A percentile compares a stretch with the other conserved stretches of the same genome.
Conservation (phyloP, 2,113 vertebrate genomes). For the Spea bombifrons region DNA sequence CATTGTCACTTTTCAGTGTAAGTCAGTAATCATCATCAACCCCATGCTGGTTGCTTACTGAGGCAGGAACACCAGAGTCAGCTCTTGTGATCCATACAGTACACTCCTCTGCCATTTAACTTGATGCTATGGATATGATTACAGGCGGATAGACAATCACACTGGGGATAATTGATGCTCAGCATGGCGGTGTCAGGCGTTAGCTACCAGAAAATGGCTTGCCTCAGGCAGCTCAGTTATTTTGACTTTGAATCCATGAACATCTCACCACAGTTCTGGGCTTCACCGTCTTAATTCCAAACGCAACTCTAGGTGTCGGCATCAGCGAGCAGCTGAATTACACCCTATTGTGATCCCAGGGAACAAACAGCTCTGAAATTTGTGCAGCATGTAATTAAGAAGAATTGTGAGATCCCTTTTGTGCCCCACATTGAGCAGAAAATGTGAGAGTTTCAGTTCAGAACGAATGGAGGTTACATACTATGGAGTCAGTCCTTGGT, state of each 20-base stretch:
- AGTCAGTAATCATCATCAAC: conserved; percentile 44
- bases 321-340: too few species aligned
- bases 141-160: conserved; percentile 40
- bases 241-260: background rate
- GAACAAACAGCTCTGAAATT: too few species aligned
- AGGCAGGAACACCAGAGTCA: conserved; percentile 33
- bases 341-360: too few species aligned
- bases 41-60: conserved; percentile 44
- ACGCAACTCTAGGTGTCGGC: too few species aligned
- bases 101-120: conserved; percentile 35
- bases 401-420: too few species aligned
- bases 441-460: background rate
- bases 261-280: background rate
- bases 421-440: too few species aligned
- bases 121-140: conserved; percentile 41
- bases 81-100: conserved; percentile 35
- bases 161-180: conserved; percentile 44
- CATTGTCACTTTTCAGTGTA: conserved; percentile 30
- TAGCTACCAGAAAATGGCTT: conserved; percentile 28
- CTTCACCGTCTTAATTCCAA: background rate
- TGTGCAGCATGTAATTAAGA: too few species aligned
- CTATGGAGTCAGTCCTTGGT: too few species aligned
- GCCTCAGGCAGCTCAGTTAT: conserved; percentile 25
- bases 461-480: too few species aligned
- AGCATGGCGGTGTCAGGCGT: conserved; percentile 26